Percentiles rank a stretch among this genome's conserved stretches.
Evolutionary conservation across 1,140 invertebrate genomes (phyloP).

Genomic region (Bombus consobrinus): DNA sequence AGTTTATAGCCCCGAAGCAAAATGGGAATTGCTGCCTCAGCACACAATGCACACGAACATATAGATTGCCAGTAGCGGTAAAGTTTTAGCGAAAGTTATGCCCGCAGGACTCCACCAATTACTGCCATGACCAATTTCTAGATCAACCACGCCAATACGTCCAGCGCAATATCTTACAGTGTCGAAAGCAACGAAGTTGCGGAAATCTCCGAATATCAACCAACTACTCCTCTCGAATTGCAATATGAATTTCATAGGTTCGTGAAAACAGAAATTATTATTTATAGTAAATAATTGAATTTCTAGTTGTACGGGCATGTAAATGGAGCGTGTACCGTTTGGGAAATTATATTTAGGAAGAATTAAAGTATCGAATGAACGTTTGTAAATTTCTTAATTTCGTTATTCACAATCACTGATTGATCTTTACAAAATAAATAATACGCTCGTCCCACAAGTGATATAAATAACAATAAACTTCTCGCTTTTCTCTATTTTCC

Average conservation of each 20-base stretch:
- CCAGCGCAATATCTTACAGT: background rate
- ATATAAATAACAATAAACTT: no score
- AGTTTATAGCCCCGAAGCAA: background rate
- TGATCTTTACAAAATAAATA: no score
- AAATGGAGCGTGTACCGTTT: background rate
- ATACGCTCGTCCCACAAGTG: no score
- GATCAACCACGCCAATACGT: background rate
- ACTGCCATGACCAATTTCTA: background rate
- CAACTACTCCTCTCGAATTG: background rate
- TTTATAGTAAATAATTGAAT: background rate
- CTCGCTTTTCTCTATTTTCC: no score
- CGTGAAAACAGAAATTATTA: background rate
- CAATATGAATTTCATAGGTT: background rate
- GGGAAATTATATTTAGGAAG: no score
- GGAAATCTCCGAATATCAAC: background rate
- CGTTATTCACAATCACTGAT: background rate
- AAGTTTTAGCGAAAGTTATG: background rate
- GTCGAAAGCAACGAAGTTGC: background rate
- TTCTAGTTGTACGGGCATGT: background rate
- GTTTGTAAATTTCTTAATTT: background rate
- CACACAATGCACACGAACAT: background rate
- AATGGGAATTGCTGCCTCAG: background rate
- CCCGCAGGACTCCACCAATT: background rate
- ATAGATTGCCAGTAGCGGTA: background rate
- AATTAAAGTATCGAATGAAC: background rate